Evolutionary conservation across 1,140 invertebrate genomes (phyloP).

Genomic region (Cecropterus lyciades): DNA sequence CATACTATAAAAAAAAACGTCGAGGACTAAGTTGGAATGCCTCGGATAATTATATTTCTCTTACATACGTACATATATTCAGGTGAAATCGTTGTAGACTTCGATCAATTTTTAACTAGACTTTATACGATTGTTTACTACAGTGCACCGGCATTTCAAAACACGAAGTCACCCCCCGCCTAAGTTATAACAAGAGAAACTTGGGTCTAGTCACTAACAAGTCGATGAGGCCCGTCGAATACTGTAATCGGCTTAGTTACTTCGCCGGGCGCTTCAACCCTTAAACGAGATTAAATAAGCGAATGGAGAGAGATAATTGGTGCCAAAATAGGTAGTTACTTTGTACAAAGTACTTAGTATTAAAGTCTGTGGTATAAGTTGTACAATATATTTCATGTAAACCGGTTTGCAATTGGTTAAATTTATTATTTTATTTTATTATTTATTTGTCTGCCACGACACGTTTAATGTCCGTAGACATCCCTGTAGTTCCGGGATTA

Average conservation of each 20-base stretch:
- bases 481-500: too few species aligned
- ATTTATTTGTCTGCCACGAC: too few species aligned
- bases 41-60: too few species aligned
- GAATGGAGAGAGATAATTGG: conserved; percentile 51
- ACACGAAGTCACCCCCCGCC: conserved; percentile 29
- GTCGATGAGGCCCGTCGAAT: conserved; percentile 55
- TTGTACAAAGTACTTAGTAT: conserved; percentile 29
- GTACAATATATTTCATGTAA: neutral
- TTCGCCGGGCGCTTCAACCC: conserved; percentile 52
- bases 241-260: conserved; percentile 73
- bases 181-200: conserved; percentile 73
- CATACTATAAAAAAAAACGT: too few species aligned
- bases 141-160: neutral
- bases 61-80: too few species aligned
- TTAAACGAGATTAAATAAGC: conserved; percentile 60
- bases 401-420: too few species aligned
- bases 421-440: too few species aligned
- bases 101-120: too few species aligned
- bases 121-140: too few species aligned
- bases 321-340: conserved; percentile 22
- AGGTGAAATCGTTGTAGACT: too few species aligned
- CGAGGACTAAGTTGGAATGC: too few species aligned
- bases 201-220: conserved; percentile 63
- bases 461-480: too few species aligned
- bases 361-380: conserved; percentile 4